phyloP scores from a whole-genome alignment of 2,888 invertebrate species.

The Zonitis immaculata region DNA sequence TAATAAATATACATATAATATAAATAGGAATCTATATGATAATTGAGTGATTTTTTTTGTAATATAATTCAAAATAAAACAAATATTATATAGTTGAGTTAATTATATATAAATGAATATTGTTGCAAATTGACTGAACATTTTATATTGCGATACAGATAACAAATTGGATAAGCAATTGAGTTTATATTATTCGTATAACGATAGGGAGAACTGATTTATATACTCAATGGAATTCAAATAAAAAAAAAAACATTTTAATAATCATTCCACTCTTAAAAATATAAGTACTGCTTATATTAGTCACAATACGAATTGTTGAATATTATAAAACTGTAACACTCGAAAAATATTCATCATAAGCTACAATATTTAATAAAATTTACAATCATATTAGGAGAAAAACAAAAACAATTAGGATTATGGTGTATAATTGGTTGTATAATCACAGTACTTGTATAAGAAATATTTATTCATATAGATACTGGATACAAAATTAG shows the following conservation, averaged over 20 bases:
- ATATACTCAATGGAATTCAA: conserved; percentile 15
- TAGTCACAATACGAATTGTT: conserved; percentile 7
- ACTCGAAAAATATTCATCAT: too few species aligned
- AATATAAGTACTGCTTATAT: conserved; percentile 17
- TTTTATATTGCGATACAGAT: neutral
- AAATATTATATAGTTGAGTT: neutral
- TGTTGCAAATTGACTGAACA: conserved; percentile 1
- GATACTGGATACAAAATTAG: neutral
- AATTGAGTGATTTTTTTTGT: neutral
- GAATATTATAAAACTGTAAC: conserved; percentile 14
- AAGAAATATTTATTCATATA: neutral
- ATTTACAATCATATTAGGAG: too few species aligned
- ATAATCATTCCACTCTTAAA: conserved; percentile 16
- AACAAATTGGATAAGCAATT: conserved; percentile 8
- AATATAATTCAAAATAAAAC: neutral
- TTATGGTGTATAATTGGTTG: neutral
- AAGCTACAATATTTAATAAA: too few species aligned
- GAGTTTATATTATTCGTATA: neutral
- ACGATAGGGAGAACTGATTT: neutral
- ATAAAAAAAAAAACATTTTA: conserved; percentile 17
- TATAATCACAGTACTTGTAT: neutral
- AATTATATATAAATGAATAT: neutral
- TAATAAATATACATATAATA: too few species aligned
- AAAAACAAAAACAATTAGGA: too few species aligned
- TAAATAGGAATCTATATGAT: neutral